phyloP scores from a whole-genome alignment of 2,888 invertebrate genomes.

The Brassicogethes aeneus region DNA sequence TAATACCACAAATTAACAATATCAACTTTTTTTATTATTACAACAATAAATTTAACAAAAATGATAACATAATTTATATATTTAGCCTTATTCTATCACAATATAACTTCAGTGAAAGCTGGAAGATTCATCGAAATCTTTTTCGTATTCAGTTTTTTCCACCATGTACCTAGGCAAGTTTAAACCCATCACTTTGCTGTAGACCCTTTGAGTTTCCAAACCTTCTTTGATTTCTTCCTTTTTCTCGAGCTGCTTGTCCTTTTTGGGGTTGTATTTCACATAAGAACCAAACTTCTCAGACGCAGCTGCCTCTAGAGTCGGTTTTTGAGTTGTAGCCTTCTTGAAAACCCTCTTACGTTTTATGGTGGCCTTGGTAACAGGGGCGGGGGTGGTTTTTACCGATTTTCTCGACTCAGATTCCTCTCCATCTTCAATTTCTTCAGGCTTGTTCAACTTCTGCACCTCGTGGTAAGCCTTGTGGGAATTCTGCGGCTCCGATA shows the following conservation, averaged over 20 bases:
- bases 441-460: constrained; percentile 49
- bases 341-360: constrained; percentile 20
- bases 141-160: constrained; percentile 57
- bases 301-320: constrained; percentile 22
- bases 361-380: constrained; percentile 11
- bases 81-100: not conserved
- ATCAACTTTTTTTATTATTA: not conserved
- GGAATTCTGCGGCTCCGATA: constrained; percentile 57
- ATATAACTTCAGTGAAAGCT: not conserved
- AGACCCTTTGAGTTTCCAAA: constrained; percentile 58
- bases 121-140: constrained; percentile 46
- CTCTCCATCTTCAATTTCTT: constrained; percentile 16
- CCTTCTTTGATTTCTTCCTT: constrained; percentile 10
- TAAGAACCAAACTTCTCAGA: constrained; percentile 25
- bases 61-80: not conserved
- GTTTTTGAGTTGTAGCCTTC: constrained; percentile 12
- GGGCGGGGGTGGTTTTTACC: constrained; percentile 11
- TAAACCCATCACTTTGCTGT: constrained; percentile 54
- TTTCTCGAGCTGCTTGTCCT: constrained; percentile 9
- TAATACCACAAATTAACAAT: not conserved
- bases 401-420: constrained; percentile 10
- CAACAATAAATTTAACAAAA: not conserved
- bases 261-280: constrained; percentile 10
- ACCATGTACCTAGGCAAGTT: constrained; percentile 62
- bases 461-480: constrained; percentile 59